phyloP scores from a whole-genome alignment of 2,113 vertebrate genomes.

The Pungitius pungitius region DNA sequence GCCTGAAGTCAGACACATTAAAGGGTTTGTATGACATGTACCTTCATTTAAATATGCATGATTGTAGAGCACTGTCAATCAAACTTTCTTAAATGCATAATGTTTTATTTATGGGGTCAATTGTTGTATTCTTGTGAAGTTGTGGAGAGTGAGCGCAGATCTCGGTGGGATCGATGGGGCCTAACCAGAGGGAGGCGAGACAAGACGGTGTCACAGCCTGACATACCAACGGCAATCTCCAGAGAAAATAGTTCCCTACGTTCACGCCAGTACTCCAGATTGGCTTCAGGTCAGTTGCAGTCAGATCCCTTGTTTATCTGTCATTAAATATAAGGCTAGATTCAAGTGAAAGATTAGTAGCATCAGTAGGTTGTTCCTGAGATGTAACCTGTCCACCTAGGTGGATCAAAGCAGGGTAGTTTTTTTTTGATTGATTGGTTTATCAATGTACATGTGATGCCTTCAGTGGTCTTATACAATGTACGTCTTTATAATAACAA shows the following conservation, averaged over 20 bases:
- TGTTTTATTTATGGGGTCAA: not conserved
- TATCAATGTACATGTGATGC: not conserved
- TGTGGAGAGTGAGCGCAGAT: constrained; percentile 78
- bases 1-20: constrained; percentile 79
- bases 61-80: constrained; percentile 5
- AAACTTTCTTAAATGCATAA: not conserved
- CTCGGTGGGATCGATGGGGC: constrained; percentile 94
- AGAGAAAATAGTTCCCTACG: constrained; percentile 82
- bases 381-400: no score
- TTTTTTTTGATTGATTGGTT: not conserved
- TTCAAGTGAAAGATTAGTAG: not conserved
- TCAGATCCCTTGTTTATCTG: not conserved
- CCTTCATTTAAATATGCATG: not conserved
- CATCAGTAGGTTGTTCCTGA: no score
- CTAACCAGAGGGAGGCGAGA: constrained; percentile 86
- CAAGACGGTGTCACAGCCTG: constrained; percentile 89
- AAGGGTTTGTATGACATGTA: constrained; percentile 58
- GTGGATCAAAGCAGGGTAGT: not conserved
- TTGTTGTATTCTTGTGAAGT: constrained; percentile 42
- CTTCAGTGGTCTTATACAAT: not conserved
- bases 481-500: not conserved
- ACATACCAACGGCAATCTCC: constrained; percentile 86
- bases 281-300: constrained; percentile 87
- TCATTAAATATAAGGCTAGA: not conserved
- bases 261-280: constrained; percentile 82